Evolutionary conservation across 2,113 vertebrate species (phyloP).

Genomic region (Larimichthys polyactis): DNA sequence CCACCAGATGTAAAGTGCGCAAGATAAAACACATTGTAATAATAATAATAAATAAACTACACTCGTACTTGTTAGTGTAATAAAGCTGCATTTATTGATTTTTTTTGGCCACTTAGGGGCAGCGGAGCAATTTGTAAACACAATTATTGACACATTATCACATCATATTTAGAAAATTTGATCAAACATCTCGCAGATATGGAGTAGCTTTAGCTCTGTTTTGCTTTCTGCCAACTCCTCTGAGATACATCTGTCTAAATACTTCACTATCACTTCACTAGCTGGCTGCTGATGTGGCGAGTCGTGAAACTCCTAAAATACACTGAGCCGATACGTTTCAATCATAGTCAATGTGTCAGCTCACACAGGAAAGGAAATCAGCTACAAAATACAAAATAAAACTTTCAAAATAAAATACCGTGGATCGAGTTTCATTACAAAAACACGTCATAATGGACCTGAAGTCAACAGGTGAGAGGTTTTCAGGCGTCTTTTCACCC

Average conservation of each 20-base stretch:
- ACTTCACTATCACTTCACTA: background rate
- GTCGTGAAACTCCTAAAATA: too few species aligned
- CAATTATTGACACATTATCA: background rate
- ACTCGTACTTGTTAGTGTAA: background rate
- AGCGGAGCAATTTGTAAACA: slow-evolving; percentile 2
- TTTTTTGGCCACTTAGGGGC: background rate
- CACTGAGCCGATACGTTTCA: too few species aligned
- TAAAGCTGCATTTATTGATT: background rate
- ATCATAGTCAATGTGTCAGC: too few species aligned
- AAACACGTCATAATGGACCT: too few species aligned
- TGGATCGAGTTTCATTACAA: too few species aligned
- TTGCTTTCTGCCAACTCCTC: background rate
- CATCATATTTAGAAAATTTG: background rate
- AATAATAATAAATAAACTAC: too few species aligned
- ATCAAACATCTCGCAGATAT: background rate
- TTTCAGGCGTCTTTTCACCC: too few species aligned
- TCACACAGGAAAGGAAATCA: too few species aligned
- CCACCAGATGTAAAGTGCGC: background rate
- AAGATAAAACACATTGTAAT: background rate
- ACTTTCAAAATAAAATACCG: too few species aligned
- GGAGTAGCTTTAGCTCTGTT: background rate
- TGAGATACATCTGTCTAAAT: background rate
- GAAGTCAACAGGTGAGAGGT: too few species aligned
- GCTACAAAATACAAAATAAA: too few species aligned
- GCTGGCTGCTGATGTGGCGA: background rate